Conservation (phyloP, 2,888 invertebrate genomes). For the Silvanus unidentatus region DNA sequence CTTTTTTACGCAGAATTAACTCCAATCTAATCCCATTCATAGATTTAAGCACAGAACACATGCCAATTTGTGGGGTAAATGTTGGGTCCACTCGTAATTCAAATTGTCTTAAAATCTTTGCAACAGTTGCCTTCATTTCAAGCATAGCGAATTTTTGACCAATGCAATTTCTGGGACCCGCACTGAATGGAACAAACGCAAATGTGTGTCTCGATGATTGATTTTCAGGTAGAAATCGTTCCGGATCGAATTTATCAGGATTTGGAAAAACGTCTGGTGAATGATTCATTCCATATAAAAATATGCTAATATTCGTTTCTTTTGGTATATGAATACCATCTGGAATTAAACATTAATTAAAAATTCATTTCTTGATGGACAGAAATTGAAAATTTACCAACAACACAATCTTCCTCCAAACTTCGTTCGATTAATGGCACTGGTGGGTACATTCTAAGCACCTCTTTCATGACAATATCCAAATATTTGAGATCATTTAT, state of each 20-base stretch:
- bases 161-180: conserved; percentile 47
- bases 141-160: conserved; percentile 59
- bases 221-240: conserved; percentile 45
- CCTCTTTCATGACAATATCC: conserved; percentile 55
- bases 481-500: conserved; percentile 47
- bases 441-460: conserved; percentile 52
- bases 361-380: background rate
- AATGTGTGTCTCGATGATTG: conserved; percentile 41
- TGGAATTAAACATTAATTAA: conserved; percentile 26
- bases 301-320: conserved; percentile 39
- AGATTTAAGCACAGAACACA: conserved; percentile 32
- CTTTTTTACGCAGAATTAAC: conserved; percentile 13
- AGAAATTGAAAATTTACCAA: conserved; percentile 20
- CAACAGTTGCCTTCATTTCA: conserved; percentile 57
- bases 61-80: conserved; percentile 27
- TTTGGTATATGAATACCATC: conserved; percentile 43
- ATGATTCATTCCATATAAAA: conserved; percentile 47
- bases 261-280: conserved; percentile 47
- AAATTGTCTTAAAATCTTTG: conserved; percentile 52
- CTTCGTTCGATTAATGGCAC: conserved; percentile 49
- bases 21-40: conserved; percentile 30
- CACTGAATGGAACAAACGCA: too few relatives aligned
- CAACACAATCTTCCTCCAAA: conserved; percentile 42
- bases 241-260: conserved; percentile 47
- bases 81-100: conserved; percentile 35